Evolutionary conservation across 2,888 invertebrate genomes (phyloP).

Genomic region (Caenorhabditis japonica): DNA sequence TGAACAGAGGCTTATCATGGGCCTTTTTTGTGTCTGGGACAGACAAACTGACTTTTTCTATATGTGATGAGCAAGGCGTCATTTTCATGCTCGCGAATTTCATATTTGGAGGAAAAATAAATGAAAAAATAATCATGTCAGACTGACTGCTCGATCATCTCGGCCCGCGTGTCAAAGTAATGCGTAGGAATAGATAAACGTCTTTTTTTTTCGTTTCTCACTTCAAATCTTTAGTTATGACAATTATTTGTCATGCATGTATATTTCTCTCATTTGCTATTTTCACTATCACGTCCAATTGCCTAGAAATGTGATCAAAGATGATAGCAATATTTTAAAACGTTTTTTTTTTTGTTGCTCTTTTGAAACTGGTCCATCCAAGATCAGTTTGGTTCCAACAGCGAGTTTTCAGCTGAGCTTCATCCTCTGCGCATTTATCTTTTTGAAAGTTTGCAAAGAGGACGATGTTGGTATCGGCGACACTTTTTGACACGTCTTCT

Average conservation of each 20-base stretch:
- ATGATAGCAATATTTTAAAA: not conserved
- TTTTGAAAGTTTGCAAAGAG: constrained; percentile 31
- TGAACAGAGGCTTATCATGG: constrained; percentile 36
- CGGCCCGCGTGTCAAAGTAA: constrained; percentile 41
- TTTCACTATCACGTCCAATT: no score
- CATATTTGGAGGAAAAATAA: constrained; percentile 40
- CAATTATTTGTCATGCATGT: no score
- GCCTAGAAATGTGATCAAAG: no score
- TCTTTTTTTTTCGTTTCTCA: not conserved
- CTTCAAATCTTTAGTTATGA: not conserved
- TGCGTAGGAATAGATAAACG: constrained; percentile 7
- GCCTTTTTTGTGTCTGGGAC: constrained; percentile 11
- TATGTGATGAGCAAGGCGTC: constrained; percentile 42
- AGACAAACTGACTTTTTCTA: constrained; percentile 34
- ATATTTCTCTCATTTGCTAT: no score
- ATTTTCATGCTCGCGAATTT: constrained; percentile 46
- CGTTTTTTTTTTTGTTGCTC: no score
- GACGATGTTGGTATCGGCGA: constrained; percentile 25
- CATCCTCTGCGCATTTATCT: constrained; percentile 35
- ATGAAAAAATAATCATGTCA: constrained; percentile 34
- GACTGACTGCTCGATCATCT: constrained; percentile 37
- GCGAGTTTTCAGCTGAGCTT: not conserved
- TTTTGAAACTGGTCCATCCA: no score
- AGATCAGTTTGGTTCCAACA: no score
- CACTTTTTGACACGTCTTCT: constrained; percentile 47